Conservation (phyloP, 2,888 invertebrate species). For the Pandemis corylana region DNA sequence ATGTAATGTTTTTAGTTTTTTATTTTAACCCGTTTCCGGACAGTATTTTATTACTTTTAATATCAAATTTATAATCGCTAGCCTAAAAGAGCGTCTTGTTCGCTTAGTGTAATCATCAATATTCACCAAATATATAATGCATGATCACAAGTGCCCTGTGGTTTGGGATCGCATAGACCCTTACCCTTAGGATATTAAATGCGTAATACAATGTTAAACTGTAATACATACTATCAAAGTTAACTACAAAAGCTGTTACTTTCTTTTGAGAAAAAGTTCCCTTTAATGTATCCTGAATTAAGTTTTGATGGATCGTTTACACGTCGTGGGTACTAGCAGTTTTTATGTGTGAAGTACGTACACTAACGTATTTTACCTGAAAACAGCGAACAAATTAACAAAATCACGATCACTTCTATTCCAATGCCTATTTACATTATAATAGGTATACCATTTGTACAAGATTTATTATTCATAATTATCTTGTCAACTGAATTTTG, state of each 20-base stretch:
- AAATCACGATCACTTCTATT: no score
- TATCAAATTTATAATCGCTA: constrained; percentile 8
- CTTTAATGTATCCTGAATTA: background rate
- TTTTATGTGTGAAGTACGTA: background rate
- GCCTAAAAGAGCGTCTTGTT: background rate
- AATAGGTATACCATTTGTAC: no score
- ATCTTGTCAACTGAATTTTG: background rate
- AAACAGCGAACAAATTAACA: no score
- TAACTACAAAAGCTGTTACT: background rate
- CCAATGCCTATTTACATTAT: no score
- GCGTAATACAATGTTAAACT: background rate
- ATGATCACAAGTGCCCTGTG: constrained; percentile 11
- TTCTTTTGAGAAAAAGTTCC: background rate
- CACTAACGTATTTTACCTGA: background rate
- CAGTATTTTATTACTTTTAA: background rate
- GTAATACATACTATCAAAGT: background rate
- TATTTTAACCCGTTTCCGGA: background rate
- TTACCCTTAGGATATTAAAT: background rate
- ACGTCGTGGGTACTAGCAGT: background rate
- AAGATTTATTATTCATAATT: background rate
- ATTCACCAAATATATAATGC: constrained; percentile 25
- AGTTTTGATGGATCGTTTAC: background rate
- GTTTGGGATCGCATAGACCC: constrained; percentile 3
- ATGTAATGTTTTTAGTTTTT: background rate
- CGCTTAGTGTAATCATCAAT: constrained; percentile 1